Evolutionary conservation across 2,888 invertebrate genomes (phyloP).

Genomic region (Agriotes lineatus): DNA sequence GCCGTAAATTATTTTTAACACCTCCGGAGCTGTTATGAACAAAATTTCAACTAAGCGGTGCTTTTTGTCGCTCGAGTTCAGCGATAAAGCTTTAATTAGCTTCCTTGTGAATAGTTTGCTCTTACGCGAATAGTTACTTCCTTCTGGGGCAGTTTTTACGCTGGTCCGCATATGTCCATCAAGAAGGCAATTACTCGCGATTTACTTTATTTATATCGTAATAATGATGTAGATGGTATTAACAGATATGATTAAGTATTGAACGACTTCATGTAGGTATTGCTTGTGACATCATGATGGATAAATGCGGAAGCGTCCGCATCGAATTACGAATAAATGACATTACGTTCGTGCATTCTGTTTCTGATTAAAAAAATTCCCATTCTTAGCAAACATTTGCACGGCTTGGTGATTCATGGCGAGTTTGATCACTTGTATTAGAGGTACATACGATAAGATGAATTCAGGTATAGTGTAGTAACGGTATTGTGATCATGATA

Average conservation of each 20-base stretch:
- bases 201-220: slow-evolving; percentile 10
- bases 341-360: slow-evolving; percentile 52
- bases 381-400: slow-evolving; percentile 52
- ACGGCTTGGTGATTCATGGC: slow-evolving; percentile 53
- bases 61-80: no score
- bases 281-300: slow-evolving; percentile 41
- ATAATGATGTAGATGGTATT: neutral
- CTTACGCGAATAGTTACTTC: no score
- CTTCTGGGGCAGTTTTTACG: neutral
- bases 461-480: slow-evolving; percentile 55
- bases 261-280: slow-evolving; percentile 19
- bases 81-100: no score
- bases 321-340: slow-evolving; percentile 44
- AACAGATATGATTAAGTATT: slow-evolving; percentile 16
- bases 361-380: slow-evolving; percentile 50
- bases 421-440: slow-evolving; percentile 49
- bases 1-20: no score
- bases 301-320: slow-evolving; percentile 46
- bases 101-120: no score
- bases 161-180: slow-evolving; percentile 5
- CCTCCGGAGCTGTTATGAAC: no score
- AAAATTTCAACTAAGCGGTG: no score
- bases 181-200: slow-evolving; percentile 7
- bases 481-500: slow-evolving; percentile 58
- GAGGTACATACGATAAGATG: slow-evolving; percentile 52